These are phyloP conservation scores for Reticulitermes lucifugus DNA, from an alignment of 2,888 invertebrate species.

Conservation along the genomic window DNA sequence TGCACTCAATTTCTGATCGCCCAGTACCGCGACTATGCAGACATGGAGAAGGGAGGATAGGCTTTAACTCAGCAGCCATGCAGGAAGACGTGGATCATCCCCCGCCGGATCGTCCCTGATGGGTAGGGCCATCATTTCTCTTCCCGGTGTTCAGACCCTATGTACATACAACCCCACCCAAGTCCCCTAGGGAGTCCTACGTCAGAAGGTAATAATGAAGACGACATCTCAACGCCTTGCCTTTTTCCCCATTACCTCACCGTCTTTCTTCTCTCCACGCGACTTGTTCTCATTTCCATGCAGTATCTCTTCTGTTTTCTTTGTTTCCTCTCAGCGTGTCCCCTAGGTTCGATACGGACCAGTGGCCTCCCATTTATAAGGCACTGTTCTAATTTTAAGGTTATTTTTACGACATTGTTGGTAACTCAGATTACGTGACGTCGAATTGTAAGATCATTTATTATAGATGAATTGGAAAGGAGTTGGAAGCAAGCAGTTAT, in stretches of 20 bases:
- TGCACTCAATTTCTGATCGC: background rate
- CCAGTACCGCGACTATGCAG: background rate
- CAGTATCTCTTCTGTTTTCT: background rate
- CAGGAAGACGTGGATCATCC: conserved; percentile 42
- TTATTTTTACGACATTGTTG: no score
- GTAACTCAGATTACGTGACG: no score
- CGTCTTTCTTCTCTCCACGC: conserved; percentile 11
- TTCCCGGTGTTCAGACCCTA: conserved; percentile 27
- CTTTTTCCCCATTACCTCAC: conserved; percentile 39
- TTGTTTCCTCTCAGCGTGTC: background rate
- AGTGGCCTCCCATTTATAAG: background rate
- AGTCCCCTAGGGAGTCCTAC: conserved; percentile 21
- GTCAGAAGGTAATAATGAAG: conserved; percentile 41
- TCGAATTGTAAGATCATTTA: no score
- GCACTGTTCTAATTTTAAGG: no score
- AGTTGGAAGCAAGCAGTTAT: no score
- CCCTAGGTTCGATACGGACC: background rate
- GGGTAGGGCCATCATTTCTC: conserved; percentile 38
- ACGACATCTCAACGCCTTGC: conserved; percentile 41
- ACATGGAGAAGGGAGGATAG: conserved; percentile 8
- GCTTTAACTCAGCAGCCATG: conserved; percentile 20
- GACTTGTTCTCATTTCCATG: conserved; percentile 27
- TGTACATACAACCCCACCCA: conserved; percentile 4
- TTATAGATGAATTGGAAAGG: no score
- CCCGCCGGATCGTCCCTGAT: conserved; percentile 36